These are phyloP conservation scores for Macaria liturata DNA, from an alignment of 2,888 invertebrate genomes.

Conservation along the genomic window DNA sequence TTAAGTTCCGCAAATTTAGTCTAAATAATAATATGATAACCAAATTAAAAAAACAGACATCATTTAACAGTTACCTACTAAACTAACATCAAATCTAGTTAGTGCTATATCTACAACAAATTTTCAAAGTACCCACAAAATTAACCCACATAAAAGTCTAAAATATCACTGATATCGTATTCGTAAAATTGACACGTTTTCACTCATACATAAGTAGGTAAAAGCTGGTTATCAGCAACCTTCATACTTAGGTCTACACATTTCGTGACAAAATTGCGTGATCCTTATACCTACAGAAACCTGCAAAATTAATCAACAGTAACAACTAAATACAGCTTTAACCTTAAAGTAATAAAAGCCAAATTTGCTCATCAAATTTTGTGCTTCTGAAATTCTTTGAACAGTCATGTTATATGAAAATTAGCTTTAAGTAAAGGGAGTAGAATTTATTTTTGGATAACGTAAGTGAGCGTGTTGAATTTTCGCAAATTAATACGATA, in stretches of 20 bases:
- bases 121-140: no score
- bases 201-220: background rate
- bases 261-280: conserved; percentile 56
- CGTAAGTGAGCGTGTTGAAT: conserved; percentile 19
- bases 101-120: no score
- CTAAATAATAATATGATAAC: no score
- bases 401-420: conserved; percentile 7
- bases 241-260: conserved; percentile 18
- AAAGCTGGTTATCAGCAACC: conserved; percentile 13
- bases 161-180: no score
- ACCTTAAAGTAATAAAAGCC: conserved; percentile 18
- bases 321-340: conserved; percentile 34
- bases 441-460: conserved; percentile 7
- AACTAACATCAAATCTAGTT: no score
- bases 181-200: no score
- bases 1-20: no score
- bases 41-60: no score
- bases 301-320: conserved; percentile 23
- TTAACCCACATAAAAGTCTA: no score
- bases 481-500: conserved; percentile 47
- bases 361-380: conserved; percentile 24
- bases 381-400: conserved; percentile 9
- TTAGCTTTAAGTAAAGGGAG: background rate
- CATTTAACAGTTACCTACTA: no score
- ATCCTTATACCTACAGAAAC: conserved; percentile 37